A percentile compares a stretch with the other conserved stretches of the same genome.
phyloP scores from a whole-genome alignment of 2,888 invertebrate species.

The Brachypalpus laphriformis region DNA sequence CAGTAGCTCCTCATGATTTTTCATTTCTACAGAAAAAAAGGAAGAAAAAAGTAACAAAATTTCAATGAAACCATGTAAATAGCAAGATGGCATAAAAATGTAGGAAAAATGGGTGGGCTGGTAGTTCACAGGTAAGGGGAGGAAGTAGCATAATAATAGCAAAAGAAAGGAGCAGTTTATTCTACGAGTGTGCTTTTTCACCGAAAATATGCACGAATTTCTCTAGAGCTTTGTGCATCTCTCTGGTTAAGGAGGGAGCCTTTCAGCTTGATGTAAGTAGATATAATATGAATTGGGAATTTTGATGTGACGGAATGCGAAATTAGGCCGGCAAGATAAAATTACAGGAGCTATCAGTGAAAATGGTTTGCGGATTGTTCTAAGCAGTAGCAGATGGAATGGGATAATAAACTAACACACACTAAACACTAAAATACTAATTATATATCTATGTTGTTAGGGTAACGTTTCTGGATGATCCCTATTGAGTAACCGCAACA shows the following conservation, averaged over 20 bases:
- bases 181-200: slow-evolving; percentile 10
- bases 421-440: too few species aligned
- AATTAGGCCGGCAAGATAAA: slow-evolving; percentile 31
- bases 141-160: slow-evolving; percentile 5
- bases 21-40: slow-evolving; percentile 77
- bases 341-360: slow-evolving; percentile 42
- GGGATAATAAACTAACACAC: too few species aligned
- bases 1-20: slow-evolving; percentile 82
- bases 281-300: not conserved
- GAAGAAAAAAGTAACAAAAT: slow-evolving; percentile 37
- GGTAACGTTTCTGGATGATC: too few species aligned
- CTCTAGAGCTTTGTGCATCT: slow-evolving; percentile 22
- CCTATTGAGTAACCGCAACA: too few species aligned
- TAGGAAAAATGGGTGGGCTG: slow-evolving; percentile 11
- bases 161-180: slow-evolving; percentile 12
- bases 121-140: not conserved
- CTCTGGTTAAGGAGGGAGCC: not conserved
- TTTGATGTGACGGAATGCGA: slow-evolving; percentile 25
- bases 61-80: slow-evolving; percentile 57
- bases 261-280: not conserved
- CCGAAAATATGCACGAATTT: slow-evolving; percentile 27
- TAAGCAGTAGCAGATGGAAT: not conserved
- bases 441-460: too few species aligned
- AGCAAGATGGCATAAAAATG: slow-evolving; percentile 39
- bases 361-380: slow-evolving; percentile 3